Evolutionary conservation across 2,797 vertebrate species (phyloP), one percentile per base, ranked within the genome.

Genomic region (Pelochelys cantorii): DNA sequence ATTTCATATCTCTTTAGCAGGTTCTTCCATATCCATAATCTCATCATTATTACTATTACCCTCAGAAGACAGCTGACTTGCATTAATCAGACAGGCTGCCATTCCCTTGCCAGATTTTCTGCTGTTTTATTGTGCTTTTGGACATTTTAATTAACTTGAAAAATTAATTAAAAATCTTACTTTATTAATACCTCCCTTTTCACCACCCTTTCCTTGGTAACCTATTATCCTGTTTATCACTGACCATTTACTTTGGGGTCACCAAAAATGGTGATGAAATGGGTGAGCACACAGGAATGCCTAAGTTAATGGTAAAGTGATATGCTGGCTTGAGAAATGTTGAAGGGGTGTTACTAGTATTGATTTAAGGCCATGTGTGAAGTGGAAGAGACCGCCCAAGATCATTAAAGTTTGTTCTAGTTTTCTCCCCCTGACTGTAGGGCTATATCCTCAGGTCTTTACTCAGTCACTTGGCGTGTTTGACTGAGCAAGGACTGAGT

Each of bases 61-160:
- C 98, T 98, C 98, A 92, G 96, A 98, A 98, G 98, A 96, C 97
- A 95, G 97, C 98, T 98, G 98, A 97, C 97, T 98, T 98, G 97
- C 98, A 98, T 98, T 98, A 98, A 98, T 98, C 98, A 98, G 97
- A 96, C 96, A 95, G 91, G 97, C 97, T 98, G 97, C 97, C 97
- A 95, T 97, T 98, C 98, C 98, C 98, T 97, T 97, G 98, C 98
- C 98, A 98, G 98, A 96, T 98, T 98, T 97, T 98, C 97, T 97
- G 97, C 97, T 95, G 97, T 98, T 98, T 98, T 98, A 98, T 98
- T 98, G 98, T 98, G 97, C 98, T 98, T 98, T 98, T 98, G 98
- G 98, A 98, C 98, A 97, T 98, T 98, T 98, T 98, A 98, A 98
- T 98, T 98, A 98, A 98, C 97, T 98, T 97, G 97, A 97, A 98